These are phyloP conservation scores for Etheostoma nigrum DNA, from an alignment of 2,797 vertebrate genomes.

Conservation along the genomic window DNA sequence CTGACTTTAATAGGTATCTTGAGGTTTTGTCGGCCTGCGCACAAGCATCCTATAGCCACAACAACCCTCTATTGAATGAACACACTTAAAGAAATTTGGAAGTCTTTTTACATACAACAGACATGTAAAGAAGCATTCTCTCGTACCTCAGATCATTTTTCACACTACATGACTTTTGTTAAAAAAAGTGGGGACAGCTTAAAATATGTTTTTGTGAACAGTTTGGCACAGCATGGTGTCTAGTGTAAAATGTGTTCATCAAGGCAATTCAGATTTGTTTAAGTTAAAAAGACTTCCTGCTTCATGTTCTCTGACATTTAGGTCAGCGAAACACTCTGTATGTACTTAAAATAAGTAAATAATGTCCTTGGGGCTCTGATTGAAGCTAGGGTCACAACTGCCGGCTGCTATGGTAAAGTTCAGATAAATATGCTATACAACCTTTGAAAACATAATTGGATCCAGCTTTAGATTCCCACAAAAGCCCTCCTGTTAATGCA, in stretches of 20 bases:
- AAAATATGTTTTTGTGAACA: neutral
- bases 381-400: slow-evolving; percentile 35
- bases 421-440: slow-evolving; percentile 59
- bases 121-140: neutral
- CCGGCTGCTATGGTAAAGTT: slow-evolving; percentile 45
- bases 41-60: neutral
- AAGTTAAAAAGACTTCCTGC: neutral
- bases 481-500: slow-evolving; percentile 58
- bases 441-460: slow-evolving; percentile 75
- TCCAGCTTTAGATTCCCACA: slow-evolving; percentile 65
- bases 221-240: neutral
- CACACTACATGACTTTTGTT: neutral
- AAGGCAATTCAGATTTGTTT: neutral
- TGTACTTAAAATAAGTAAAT: slow-evolving; percentile 45
- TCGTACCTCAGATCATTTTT: neutral
- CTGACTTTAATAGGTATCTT: slow-evolving; percentile 2
- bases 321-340: slow-evolving; percentile 20
- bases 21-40: neutral
- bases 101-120: neutral
- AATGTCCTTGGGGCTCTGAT: slow-evolving; percentile 37
- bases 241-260: neutral
- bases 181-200: neutral
- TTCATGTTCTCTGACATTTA: slow-evolving; percentile 3
- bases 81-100: neutral
- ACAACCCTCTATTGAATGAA: neutral